These are phyloP conservation scores for Oreochromis niloticus DNA, from an alignment of 2,113 vertebrate genomes.

Conservation along the genomic window DNA sequence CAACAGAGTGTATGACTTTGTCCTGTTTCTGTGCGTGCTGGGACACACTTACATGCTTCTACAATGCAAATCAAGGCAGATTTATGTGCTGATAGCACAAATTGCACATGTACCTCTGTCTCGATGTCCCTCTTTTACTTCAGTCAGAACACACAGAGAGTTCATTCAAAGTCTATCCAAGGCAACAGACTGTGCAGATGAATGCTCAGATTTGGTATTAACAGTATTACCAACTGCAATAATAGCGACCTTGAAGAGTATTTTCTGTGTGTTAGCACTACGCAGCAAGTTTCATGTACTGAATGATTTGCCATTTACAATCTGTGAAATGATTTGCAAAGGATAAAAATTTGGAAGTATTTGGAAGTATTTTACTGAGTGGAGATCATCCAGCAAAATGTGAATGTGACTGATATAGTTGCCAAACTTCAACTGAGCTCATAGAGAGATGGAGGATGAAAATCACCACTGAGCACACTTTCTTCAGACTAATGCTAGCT, in stretches of 20 bases:
- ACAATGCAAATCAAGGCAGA: neutral
- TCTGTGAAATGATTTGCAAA: neutral
- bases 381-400: neutral
- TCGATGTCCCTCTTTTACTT: neutral
- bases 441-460: neutral
- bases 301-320: neutral
- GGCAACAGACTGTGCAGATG: neutral
- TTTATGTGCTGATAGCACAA: neutral
- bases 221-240: neutral
- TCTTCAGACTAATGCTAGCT: neutral
- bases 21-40: neutral
- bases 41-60: neutral
- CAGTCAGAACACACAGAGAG: neutral
- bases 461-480: neutral
- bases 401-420: neutral
- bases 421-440: neutral
- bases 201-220: neutral
- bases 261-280: neutral
- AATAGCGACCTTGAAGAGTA: neutral
- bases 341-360: neutral
- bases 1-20: neutral
- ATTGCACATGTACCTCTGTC: neutral
- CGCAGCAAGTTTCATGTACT: neutral
- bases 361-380: neutral
- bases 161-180: neutral